phyloP scores from a whole-genome alignment of 2,113 vertebrate genomes.

The Chrysemys picta region DNA sequence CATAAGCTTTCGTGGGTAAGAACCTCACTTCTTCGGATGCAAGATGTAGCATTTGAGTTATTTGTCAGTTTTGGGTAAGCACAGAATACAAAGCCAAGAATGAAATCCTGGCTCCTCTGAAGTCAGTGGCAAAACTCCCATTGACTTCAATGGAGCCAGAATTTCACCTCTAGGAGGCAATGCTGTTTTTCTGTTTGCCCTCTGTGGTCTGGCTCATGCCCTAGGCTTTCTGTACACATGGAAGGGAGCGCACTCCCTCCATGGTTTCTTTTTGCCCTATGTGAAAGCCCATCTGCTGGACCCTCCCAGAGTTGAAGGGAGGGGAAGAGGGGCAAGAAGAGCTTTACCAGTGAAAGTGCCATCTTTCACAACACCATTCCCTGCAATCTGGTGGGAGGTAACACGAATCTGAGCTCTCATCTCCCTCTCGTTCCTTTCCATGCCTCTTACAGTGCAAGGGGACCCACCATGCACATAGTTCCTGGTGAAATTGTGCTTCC shows the following conservation, averaged over 20 bases:
- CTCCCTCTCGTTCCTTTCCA: neutral
- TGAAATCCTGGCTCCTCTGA: neutral
- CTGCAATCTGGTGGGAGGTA: neutral
- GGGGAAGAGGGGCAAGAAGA: rapidly evolving
- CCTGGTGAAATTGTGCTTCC: neutral
- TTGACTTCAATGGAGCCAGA: neutral
- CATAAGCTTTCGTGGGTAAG: no score
- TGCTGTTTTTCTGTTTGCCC: neutral
- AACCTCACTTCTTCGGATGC: no score
- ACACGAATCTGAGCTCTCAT: neutral
- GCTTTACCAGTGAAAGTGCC: no score
- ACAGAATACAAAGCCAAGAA: neutral
- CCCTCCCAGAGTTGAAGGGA: neutral
- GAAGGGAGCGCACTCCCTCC: neutral
- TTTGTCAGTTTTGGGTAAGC: neutral
- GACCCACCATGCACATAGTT: neutral
- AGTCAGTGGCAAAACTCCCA: neutral
- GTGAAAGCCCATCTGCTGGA: neutral
- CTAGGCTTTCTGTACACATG: neutral
- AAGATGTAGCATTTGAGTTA: neutral
- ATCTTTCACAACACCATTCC: neutral
- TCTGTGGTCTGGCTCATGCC: neutral
- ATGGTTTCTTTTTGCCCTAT: neutral
- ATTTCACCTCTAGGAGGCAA: neutral
- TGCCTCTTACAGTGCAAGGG: neutral